Evolutionary conservation across 2,113 vertebrate species (phyloP).

Genomic region (Semnopithecus entellus): DNA sequence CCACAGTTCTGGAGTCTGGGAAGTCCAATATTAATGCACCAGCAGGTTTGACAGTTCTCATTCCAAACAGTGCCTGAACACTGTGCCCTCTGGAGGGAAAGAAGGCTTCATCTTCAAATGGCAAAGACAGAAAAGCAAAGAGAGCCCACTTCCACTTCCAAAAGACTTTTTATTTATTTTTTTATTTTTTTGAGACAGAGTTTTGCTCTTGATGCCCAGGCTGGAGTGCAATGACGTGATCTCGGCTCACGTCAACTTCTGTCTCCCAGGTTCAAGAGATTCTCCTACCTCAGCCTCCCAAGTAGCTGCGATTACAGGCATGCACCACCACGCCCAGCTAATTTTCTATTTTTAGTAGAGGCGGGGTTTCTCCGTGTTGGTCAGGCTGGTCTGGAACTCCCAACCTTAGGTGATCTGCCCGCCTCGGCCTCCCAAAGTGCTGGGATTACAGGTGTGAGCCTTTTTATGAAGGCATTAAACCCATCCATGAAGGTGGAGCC

Average conservation of each 20-base stretch:
- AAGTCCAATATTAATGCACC: neutral
- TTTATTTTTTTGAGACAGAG: neutral
- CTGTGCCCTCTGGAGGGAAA: neutral
- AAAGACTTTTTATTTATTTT: neutral
- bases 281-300: no score
- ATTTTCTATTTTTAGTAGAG: no score
- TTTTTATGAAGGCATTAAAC: neutral
- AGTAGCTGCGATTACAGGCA: no score
- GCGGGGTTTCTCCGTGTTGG: no score
- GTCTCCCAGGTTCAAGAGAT: no score
- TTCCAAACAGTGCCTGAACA: neutral
- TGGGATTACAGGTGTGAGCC: no score
- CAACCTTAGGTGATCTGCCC: no score
- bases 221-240: no score
- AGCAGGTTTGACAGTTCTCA: neutral
- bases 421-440: no score
- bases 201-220: no score
- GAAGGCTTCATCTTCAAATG: neutral
- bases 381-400: no score
- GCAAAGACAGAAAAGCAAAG: neutral
- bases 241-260: no score
- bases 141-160: neutral
- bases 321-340: accelerated
- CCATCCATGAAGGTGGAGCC: neutral
- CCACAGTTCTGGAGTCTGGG: neutral